A percentile compares a stretch with the other conserved stretches of the same genome.
Evolutionary conservation across 2,888 invertebrate species (phyloP).

Genomic region (Folsomia candida): DNA sequence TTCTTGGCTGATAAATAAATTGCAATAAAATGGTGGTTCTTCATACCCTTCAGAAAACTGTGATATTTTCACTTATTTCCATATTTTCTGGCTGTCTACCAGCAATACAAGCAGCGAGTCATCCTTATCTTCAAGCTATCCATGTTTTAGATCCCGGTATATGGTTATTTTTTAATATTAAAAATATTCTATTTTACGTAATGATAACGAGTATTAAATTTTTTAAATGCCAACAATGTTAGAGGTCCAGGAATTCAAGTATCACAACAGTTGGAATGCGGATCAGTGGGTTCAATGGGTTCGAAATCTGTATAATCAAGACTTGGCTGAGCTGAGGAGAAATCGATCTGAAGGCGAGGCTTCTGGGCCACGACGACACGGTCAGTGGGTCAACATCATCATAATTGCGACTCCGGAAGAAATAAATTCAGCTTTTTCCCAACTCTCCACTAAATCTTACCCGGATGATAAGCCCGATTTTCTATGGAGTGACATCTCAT

Average conservation of each 20-base stretch:
- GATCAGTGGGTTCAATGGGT: conserved; percentile 41
- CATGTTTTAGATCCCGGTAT: conserved; percentile 42
- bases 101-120: too few relatives aligned
- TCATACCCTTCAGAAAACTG: too few relatives aligned
- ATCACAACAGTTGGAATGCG: conserved; percentile 37
- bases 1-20: not conserved
- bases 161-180: too few relatives aligned
- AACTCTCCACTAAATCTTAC: conserved; percentile 27
- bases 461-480: conserved; percentile 28
- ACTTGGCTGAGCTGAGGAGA: conserved; percentile 2
- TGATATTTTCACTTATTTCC: too few relatives aligned
- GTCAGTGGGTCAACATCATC: conserved; percentile 34
- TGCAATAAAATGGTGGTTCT: too few relatives aligned
- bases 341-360: not conserved
- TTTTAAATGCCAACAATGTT: not conserved
- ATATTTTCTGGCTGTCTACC: too few relatives aligned
- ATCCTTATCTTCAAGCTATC: conserved; percentile 27
- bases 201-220: not conserved
- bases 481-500: conserved; percentile 40
- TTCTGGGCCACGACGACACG: not conserved
- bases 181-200: not conserved
- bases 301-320: conserved; percentile 19
- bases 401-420: conserved; percentile 21
- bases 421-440: conserved; percentile 26
- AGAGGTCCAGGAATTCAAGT: conserved; percentile 7